A percentile compares a stretch with the other conserved stretches of the same genome.
phyloP scores from a whole-genome alignment of 2,888 invertebrate genomes.

The Lithodes maja region DNA sequence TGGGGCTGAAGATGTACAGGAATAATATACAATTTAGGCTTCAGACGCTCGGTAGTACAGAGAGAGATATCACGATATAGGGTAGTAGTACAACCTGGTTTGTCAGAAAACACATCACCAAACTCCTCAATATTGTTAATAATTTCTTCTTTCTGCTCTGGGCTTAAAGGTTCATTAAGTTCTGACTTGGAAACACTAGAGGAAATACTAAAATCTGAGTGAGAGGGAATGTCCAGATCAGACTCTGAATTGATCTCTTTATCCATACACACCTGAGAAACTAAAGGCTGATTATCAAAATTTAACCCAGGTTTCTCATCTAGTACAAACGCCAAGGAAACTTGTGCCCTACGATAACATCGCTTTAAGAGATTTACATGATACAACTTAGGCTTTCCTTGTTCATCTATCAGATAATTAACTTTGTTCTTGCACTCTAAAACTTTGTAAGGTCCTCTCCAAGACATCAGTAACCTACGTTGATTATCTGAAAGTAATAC shows the following conservation, averaged over 20 bases:
- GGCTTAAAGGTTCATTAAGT: too few species aligned
- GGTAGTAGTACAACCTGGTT: too few species aligned
- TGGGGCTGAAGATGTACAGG: background rate
- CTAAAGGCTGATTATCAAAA: background rate
- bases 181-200: too few species aligned
- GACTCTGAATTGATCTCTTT: background rate
- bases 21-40: constrained; percentile 15
- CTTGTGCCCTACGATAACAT: constrained; percentile 13
- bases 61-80: too few species aligned
- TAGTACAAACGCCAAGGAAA: background rate
- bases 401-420: constrained; percentile 28
- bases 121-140: background rate
- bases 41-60: too few species aligned
- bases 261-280: background rate
- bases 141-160: too few species aligned
- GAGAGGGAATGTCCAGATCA: background rate
- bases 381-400: background rate
- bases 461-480: constrained; percentile 22
- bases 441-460: constrained; percentile 33
- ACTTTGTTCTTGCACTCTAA: background rate
- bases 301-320: background rate
- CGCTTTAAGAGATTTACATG: constrained; percentile 24
- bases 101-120: too few species aligned
- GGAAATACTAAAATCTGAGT: background rate
- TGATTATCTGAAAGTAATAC: background rate